These are phyloP conservation scores for Oreochromis aureus DNA, from an alignment of 2,113 vertebrate genomes.

Conservation along the genomic window DNA sequence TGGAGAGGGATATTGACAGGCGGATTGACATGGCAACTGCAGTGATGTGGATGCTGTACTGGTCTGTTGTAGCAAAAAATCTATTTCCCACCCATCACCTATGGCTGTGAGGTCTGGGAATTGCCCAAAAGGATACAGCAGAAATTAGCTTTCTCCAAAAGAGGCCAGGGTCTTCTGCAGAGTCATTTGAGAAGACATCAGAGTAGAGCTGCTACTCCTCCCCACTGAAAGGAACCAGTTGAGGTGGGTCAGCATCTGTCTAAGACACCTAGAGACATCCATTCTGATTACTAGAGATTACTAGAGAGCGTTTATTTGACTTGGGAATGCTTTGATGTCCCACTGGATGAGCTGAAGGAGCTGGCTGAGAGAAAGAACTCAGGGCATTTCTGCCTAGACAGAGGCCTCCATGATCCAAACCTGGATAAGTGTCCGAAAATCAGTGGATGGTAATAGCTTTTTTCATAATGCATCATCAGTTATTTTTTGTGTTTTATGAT, in stretches of 20 bases:
- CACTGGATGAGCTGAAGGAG: neutral
- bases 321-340: neutral
- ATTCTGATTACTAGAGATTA: neutral
- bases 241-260: neutral
- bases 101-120: neutral
- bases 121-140: neutral
- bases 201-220: neutral
- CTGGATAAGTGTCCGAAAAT: neutral
- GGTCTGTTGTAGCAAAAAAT: neutral
- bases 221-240: neutral
- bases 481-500: too few species aligned
- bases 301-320: neutral
- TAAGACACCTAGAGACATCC: neutral
- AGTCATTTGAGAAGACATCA: neutral
- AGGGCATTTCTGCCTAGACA: neutral
- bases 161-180: neutral
- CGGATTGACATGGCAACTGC: neutral
- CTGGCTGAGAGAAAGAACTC: neutral
- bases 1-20: neutral
- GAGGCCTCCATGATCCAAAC: neutral
- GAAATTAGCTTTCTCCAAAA: neutral
- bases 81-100: neutral
- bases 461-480: too few species aligned
- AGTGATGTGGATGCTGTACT: neutral
- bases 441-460: neutral